Evolutionary conservation across 2,113 vertebrate species (phyloP), one percentile per base, ranked within the genome.

Genomic region (Paralichthys olivaceus): DNA sequence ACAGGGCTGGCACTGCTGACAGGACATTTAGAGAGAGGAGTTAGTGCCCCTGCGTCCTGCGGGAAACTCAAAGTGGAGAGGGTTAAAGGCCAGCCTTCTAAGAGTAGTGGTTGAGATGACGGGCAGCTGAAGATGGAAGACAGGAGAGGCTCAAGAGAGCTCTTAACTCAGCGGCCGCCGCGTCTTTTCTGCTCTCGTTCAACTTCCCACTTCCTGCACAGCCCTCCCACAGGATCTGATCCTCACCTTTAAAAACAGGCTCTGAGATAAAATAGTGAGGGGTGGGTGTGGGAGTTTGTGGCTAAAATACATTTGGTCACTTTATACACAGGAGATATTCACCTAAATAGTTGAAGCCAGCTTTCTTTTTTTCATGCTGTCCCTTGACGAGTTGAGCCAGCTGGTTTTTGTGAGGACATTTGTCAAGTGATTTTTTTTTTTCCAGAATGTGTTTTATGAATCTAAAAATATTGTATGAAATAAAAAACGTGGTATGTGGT

Each of bases 21-120:
- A 89, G 79, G 69, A 70, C 63, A 62, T 75, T 89, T 84, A 81
- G 53, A 76, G 53, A 76, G 57, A 68, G 64, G 74, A 84, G 58
- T 73, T 73, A 83, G 69, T 55, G 64, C 45, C 19, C 19, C 55
- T 55, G 28, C 26, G 58, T 76, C 76, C 70, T 79, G 47, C 43
- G 63, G 69, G 83, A 71, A 49, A 56, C 56, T 61, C 71, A 58
- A 56, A 58, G 26, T 60, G 56, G 53, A 37, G n/a, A 71, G 26
- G 71, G 37, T 53, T 28, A 49, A 57, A 62, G 78, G 72, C 60
- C 29, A 59, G 37, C 73, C 60, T 83, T 77, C 87, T 13, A 78
- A 72, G 75, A 72, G 68, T 14, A 55, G 76, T 47, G 20, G 29
- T 54, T n/a, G 72, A 75, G 73, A 77, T 82, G 80, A 75, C 80